Evolutionary conservation across 2,797 vertebrate genomes (phyloP).

Genomic region (Pyrrhura leucotis): DNA sequence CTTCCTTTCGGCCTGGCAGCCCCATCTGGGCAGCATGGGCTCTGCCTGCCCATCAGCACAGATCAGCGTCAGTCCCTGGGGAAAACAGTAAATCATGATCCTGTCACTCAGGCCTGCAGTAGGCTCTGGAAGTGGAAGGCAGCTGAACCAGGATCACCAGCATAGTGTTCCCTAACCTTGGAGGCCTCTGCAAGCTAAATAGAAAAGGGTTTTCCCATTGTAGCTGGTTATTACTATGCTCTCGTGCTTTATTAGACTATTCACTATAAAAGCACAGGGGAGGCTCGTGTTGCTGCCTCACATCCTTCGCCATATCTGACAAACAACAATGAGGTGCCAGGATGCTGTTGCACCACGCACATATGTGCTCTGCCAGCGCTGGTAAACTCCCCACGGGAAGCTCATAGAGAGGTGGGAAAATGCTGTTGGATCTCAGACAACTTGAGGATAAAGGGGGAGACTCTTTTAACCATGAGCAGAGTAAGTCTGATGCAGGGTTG

Average conservation of each 20-base stretch:
- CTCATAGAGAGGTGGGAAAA: rapidly evolving
- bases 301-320: not conserved
- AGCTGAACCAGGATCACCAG: not conserved
- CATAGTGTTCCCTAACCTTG: not conserved
- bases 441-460: not conserved
- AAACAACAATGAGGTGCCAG: rapidly evolving
- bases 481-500: not conserved
- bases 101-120: not conserved
- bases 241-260: not conserved
- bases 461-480: not conserved
- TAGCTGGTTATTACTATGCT: not conserved
- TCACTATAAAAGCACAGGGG: not conserved
- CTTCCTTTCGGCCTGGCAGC: not conserved
- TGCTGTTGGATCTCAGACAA: not conserved
- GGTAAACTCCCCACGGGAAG: rapidly evolving
- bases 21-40: not conserved
- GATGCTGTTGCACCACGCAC: not conserved
- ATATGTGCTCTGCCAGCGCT: not conserved
- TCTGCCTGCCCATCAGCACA: rapidly evolving
- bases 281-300: not conserved
- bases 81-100: rapidly evolving
- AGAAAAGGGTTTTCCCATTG: not conserved
- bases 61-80: not conserved
- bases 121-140: not conserved
- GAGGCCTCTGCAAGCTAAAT: not conserved